These are phyloP conservation scores for Bellardia pandia DNA, from an alignment of 2,888 invertebrate genomes.

Conservation along the genomic window DNA sequence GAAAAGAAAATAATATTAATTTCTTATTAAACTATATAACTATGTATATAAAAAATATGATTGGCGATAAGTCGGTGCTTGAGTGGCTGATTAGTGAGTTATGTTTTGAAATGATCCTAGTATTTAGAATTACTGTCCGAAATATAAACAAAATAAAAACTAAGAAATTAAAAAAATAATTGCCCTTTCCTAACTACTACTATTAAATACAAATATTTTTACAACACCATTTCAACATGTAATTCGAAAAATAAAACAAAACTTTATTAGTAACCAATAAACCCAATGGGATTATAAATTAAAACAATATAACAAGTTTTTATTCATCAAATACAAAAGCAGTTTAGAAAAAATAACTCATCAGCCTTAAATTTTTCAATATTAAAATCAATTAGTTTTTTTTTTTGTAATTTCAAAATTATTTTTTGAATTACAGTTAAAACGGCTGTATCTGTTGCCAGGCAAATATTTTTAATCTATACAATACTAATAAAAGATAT, in stretches of 20 bases:
- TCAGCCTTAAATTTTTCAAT: too few species aligned
- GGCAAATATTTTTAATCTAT: conserved; percentile 21
- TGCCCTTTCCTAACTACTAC: background rate
- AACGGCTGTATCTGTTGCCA: background rate
- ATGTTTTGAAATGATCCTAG: background rate
- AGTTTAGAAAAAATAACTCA: too few species aligned
- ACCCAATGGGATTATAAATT: conserved; percentile 1
- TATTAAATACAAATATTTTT: background rate
- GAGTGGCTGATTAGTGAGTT: conserved; percentile 21
- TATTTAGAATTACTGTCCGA: background rate
- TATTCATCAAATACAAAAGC: background rate
- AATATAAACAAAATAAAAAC: conserved; percentile 2
- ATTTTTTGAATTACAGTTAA: too few species aligned
- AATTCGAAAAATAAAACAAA: conserved; percentile 1
- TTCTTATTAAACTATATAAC: conserved; percentile 5
- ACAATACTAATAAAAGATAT: conserved; percentile 22
- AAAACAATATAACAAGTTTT: background rate
- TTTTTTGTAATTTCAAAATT: too few species aligned
- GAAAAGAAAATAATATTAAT: background rate
- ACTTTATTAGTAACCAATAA: background rate
- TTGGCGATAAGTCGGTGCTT: background rate
- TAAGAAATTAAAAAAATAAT: background rate
- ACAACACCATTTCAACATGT: background rate
- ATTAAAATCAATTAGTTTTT: too few species aligned
- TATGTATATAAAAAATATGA: background rate